These are phyloP conservation scores for Melieria crassipennis DNA, from an alignment of 2,888 invertebrate species.

Conservation along the genomic window DNA sequence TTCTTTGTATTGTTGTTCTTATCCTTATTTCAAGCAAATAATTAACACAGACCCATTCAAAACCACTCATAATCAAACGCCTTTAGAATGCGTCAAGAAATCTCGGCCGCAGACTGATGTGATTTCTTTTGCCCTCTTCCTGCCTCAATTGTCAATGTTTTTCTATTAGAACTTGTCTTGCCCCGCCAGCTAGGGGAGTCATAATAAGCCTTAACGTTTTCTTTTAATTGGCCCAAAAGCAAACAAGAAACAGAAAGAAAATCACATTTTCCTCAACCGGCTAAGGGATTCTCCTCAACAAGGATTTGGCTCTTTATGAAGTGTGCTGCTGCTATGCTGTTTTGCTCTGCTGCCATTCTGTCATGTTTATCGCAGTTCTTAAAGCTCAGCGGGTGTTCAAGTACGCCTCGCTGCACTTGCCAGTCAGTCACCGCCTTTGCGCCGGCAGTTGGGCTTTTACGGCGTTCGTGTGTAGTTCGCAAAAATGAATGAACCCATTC, in stretches of 20 bases:
- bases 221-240: constrained; percentile 13
- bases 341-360: no score
- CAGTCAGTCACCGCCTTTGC: no score
- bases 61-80: no score
- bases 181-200: not conserved
- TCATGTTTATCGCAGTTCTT: constrained; percentile 4
- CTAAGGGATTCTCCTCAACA: not conserved
- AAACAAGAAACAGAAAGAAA: constrained; percentile 3
- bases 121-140: not conserved
- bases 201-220: constrained; percentile 23
- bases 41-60: no score
- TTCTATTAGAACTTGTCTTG: not conserved
- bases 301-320: not conserved
- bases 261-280: no score
- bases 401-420: constrained; percentile 6
- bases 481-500: no score
- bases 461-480: no score
- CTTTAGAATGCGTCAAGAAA: not conserved
- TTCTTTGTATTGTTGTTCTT: not conserved
- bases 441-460: not conserved
- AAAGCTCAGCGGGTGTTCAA: constrained; percentile 19
- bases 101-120: not conserved
- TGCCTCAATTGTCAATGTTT: not conserved
- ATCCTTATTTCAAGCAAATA: not conserved
- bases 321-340: not conserved